Evolutionary conservation across 1,140 invertebrate genomes (phyloP).

Genomic region (Popillia japonica): DNA sequence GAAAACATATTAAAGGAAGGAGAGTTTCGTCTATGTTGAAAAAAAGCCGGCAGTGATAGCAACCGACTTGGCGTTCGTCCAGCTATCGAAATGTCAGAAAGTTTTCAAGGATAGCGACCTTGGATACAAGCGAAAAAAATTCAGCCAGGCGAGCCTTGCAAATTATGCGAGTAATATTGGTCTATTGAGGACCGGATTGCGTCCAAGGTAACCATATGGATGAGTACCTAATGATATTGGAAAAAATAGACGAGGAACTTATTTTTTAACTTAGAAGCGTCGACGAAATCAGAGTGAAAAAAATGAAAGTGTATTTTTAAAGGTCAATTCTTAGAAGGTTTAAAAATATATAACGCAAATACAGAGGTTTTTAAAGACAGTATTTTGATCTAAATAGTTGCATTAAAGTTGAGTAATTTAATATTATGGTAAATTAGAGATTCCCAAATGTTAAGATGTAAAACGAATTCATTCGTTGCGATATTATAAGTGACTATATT

Average conservation of each 20-base stretch:
- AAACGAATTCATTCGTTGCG: no score
- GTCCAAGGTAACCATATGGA: constrained; percentile 4
- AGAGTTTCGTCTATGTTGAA: not conserved
- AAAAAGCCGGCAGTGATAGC: constrained; percentile 20
- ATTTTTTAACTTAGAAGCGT: not conserved
- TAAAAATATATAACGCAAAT: not conserved
- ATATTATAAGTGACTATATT: no score
- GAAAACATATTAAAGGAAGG: not conserved
- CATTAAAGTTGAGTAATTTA: no score
- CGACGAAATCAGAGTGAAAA: not conserved
- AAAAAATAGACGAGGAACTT: not conserved
- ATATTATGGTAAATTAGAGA: no score
- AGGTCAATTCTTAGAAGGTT: not conserved
- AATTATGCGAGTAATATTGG: constrained; percentile 16
- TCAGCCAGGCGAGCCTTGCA: not conserved
- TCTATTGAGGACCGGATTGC: not conserved
- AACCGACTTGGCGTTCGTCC: constrained; percentile 25
- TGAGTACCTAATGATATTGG: constrained; percentile 9
- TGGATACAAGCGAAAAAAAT: constrained; percentile 14
- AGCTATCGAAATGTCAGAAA: constrained; percentile 17
- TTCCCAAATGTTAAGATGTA: no score
- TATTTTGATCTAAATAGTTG: no score
- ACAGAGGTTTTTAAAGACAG: no score
- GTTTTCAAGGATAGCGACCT: constrained; percentile 23
- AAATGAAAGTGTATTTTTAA: not conserved